Percentiles rank a stretch among this genome's conserved stretches.
phyloP scores from a whole-genome alignment of 2,113 vertebrate species.

The Tauraco erythrolophus region DNA sequence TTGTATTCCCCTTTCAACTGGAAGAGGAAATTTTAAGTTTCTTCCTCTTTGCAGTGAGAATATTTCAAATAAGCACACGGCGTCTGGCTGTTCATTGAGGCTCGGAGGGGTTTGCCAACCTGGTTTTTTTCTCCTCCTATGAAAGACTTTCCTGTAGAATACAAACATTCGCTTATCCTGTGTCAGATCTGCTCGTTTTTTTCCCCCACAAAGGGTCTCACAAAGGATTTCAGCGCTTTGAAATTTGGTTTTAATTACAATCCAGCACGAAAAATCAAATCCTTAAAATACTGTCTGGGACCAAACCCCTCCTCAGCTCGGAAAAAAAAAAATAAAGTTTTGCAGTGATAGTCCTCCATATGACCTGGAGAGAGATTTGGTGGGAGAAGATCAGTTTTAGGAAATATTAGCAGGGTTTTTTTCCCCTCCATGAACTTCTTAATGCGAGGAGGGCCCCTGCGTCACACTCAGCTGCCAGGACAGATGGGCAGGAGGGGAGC shows the following conservation, averaged over 20 bases:
- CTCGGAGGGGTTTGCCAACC: background rate
- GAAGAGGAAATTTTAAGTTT: background rate
- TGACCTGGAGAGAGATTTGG: background rate
- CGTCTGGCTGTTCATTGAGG: background rate
- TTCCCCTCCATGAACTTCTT: background rate
- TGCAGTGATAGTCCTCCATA: rapidly evolving
- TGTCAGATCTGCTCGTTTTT: background rate
- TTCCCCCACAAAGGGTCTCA: background rate
- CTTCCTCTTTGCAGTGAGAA: background rate
- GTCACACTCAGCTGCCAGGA: background rate
- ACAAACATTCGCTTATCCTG: background rate
- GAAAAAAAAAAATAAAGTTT: background rate
- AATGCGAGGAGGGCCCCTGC: background rate
- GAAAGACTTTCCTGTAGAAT: background rate
- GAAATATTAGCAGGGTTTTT: background rate
- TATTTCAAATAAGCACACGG: background rate
- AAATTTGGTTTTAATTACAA: background rate
- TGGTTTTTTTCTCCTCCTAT: rapidly evolving
- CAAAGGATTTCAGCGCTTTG: background rate
- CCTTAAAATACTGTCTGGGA: background rate
- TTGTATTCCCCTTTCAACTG: background rate
- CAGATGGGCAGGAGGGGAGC: background rate
- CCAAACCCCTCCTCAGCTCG: background rate
- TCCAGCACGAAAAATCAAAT: background rate
- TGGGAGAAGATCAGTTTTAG: background rate